phyloP scores from a whole-genome alignment of 2,797 vertebrate species.

The Sebastes baramenuke region DNA sequence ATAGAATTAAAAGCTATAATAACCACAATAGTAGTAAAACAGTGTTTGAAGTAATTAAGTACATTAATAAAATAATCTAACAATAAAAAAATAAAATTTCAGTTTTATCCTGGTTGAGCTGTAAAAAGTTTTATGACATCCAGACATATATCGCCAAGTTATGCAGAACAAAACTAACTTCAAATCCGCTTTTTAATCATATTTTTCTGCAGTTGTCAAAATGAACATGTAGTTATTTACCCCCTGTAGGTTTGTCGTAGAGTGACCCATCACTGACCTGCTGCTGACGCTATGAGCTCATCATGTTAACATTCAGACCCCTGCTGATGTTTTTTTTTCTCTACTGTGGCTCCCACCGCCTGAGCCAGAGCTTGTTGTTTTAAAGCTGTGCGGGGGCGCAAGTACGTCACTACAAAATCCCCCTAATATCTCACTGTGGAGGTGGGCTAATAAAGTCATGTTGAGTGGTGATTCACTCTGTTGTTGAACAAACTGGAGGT shows the following conservation, averaged over 20 bases:
- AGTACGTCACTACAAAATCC: constrained; percentile 52
- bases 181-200: background rate
- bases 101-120: too few species aligned
- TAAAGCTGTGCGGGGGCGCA: constrained; percentile 48
- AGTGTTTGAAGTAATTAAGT: too few species aligned
- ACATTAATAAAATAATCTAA: too few species aligned
- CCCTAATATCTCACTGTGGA: constrained; percentile 33
- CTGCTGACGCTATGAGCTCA: constrained; percentile 59
- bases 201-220: background rate
- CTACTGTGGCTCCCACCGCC: constrained; percentile 37
- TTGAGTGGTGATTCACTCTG: background rate
- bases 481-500: background rate
- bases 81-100: too few species aligned
- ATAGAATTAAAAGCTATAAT: too few species aligned
- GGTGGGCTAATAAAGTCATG: constrained; percentile 8
- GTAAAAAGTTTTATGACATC: too few species aligned
- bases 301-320: constrained; percentile 50
- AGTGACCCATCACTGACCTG: constrained; percentile 43
- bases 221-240: background rate
- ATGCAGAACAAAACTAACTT: background rate
- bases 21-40: too few species aligned
- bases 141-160: background rate
- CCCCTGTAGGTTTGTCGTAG: background rate
- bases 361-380: constrained; percentile 63
- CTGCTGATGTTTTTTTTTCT: constrained; percentile 52